Conservation (phyloP, 2,888 invertebrate species). For the Drosophila birchii region DNA sequence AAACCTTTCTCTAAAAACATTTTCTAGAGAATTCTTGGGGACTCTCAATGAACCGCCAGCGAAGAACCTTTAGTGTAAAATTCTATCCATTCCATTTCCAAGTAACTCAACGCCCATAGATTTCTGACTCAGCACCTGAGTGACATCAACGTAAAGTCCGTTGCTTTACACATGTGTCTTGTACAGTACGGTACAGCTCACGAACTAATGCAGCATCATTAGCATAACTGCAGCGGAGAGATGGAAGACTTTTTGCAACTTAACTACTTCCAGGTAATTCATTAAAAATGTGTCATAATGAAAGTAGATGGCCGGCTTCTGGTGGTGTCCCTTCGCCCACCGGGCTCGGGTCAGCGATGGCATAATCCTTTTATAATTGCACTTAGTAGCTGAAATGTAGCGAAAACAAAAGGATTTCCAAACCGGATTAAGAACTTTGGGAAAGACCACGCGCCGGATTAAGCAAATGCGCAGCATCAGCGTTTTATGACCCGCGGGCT, state of each 20-base stretch:
- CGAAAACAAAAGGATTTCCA: conserved; percentile 67
- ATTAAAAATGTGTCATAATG: conserved; percentile 65
- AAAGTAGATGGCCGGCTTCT: conserved; percentile 36
- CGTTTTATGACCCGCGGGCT: conserved; percentile 55
- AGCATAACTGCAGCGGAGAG: conserved; percentile 25
- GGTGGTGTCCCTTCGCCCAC: conserved; percentile 2
- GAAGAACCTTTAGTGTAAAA: conserved; percentile 18
- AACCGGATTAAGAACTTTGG: conserved; percentile 69
- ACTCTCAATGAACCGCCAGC: conserved; percentile 25
- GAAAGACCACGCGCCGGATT: conserved; percentile 80
- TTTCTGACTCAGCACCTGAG: conserved; percentile 40
- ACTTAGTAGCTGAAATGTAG: conserved; percentile 67
- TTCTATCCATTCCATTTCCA: conserved; percentile 17
- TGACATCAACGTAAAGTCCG: conserved; percentile 46
- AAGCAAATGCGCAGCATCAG: conserved; percentile 72
- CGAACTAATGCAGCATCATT: conserved; percentile 22
- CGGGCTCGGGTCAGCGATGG: conserved; percentile 50
- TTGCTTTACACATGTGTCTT: conserved; percentile 31
- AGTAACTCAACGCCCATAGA: conserved; percentile 20
- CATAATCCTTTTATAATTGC: conserved; percentile 79
- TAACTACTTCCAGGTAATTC: conserved; percentile 74
- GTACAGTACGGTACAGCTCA: conserved; percentile 7
- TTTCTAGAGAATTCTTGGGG: conserved; percentile 35
- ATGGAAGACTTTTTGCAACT: conserved; percentile 30
- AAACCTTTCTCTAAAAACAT: conserved; percentile 33